Evolutionary conservation across 2,113 vertebrate genomes (phyloP).

Genomic region (Potamarius usumacintae): DNA sequence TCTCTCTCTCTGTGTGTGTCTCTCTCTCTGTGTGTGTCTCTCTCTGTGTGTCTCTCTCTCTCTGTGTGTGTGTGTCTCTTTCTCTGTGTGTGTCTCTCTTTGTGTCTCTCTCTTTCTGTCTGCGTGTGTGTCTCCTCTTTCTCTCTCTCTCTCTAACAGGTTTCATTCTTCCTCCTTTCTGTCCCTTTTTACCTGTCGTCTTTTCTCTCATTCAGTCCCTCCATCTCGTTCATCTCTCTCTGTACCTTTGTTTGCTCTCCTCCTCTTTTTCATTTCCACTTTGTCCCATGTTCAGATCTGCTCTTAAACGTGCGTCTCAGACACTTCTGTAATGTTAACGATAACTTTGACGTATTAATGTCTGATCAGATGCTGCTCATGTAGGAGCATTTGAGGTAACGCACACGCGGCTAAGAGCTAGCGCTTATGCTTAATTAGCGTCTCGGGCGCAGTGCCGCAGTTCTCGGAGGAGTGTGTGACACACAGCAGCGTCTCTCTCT

Average conservation of each 20-base stretch:
- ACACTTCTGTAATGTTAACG: not conserved
- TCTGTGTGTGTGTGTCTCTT: too few relatives aligned
- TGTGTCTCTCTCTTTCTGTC: too few relatives aligned
- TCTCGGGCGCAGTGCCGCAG: not conserved
- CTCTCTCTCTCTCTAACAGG: too few relatives aligned
- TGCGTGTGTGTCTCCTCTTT: too few relatives aligned
- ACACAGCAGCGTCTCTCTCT: not conserved
- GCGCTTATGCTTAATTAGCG: not conserved
- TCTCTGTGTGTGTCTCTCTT: too few relatives aligned
- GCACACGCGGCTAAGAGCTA: not conserved
- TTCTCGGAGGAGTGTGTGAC: not conserved
- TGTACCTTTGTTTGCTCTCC: not conserved
- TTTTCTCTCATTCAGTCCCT: not conserved
- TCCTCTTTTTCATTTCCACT: not conserved
- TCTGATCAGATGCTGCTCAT: not conserved
- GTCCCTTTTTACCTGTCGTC: not conserved
- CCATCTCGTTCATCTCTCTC: not conserved
- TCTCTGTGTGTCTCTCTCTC: not conserved
- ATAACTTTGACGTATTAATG: too few relatives aligned
- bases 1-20: not conserved
- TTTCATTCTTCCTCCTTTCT: not conserved
- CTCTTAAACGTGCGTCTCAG: too few relatives aligned
- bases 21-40: not conserved
- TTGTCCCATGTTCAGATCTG: too few relatives aligned
- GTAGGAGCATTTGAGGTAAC: not conserved